Evolutionary conservation across 2,113 vertebrate genomes (phyloP).

Genomic region (Ranitomeya variabilis): DNA sequence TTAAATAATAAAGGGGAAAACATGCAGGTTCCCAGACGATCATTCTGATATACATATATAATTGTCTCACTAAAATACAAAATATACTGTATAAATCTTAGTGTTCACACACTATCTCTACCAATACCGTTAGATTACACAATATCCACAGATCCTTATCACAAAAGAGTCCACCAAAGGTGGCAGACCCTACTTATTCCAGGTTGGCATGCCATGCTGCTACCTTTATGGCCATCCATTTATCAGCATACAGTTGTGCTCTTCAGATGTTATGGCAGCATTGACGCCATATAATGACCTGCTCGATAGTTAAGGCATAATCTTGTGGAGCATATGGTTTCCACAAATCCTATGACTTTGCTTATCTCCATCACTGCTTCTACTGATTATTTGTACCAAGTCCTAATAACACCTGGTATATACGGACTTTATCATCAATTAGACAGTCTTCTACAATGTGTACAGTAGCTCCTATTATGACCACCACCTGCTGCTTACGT

Average conservation of each 20-base stretch:
- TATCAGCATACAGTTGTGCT: neutral
- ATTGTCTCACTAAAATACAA: neutral
- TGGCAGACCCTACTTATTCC: neutral
- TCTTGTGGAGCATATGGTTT: constrained; percentile 6
- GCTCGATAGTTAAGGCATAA: neutral
- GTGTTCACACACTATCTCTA: neutral
- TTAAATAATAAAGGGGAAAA: constrained; percentile 20
- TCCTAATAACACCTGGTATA: neutral
- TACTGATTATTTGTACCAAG: neutral
- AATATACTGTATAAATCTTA: neutral
- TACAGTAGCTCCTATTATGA: neutral
- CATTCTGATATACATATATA: neutral
- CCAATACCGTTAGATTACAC: neutral
- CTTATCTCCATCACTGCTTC: neutral
- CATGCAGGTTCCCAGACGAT: neutral
- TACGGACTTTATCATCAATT: neutral
- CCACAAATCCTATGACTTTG: neutral
- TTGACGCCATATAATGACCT: neutral
- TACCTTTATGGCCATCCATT: neutral
- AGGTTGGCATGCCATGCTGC: neutral
- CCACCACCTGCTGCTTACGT: neutral
- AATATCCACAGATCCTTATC: neutral
- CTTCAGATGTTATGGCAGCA: neutral
- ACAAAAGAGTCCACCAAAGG: neutral
- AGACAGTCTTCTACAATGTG: neutral